Evolutionary conservation across 1,140 invertebrate species (phyloP), one percentile per base, ranked within the genome.

Genomic region (Pygmarrhopalites habei): DNA sequence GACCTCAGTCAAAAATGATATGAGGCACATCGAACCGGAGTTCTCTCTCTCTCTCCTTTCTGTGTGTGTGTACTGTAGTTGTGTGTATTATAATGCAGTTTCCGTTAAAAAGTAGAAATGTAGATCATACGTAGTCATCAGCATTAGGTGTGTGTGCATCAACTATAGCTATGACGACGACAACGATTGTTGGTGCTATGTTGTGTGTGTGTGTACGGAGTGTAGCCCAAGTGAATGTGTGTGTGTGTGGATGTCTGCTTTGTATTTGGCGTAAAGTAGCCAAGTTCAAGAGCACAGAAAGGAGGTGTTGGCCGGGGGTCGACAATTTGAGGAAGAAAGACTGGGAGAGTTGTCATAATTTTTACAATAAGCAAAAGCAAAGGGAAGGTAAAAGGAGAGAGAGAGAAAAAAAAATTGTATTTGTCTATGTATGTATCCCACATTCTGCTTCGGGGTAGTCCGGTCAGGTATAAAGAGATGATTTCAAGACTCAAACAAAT

Each of bases 51-150:
- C n/a, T n/a, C n/a, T n/a, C n/a, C n/a, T n/a, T 19, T 10, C n/a
- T 25, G 44, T 47, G 49, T 28, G 28, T 28, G 49, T 10, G 15
- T 52, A n/a, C n/a, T n/a, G n/a, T n/a, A n/a, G n/a, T n/a, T n/a
- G n/a, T n/a, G n/a, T 12, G 23, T 30, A 21, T 28, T 35, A 49
- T 64, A 63, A 58, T 63, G 58, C 63, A 65, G 60, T 63, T 70
- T 70, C 69, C 69, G 69, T 66, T 66, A 67, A 70, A 67, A 70
- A 70, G 69, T 67, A 66, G 69, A 70, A 70, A 70, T 67, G 65
- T 70, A 60, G 69, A 70, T 61, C 69, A 70, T 60, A 61, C 39
- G 29, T 62, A 41, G 39, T 56, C 53, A 23, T 35, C 49, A 14
- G 43, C 43, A n/a, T n/a, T n/a, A n/a, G 43, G 4, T 10, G 15